Evolutionary conservation across 2,797 vertebrate species (phyloP).

Genomic region (Capromys pilorides): DNA sequence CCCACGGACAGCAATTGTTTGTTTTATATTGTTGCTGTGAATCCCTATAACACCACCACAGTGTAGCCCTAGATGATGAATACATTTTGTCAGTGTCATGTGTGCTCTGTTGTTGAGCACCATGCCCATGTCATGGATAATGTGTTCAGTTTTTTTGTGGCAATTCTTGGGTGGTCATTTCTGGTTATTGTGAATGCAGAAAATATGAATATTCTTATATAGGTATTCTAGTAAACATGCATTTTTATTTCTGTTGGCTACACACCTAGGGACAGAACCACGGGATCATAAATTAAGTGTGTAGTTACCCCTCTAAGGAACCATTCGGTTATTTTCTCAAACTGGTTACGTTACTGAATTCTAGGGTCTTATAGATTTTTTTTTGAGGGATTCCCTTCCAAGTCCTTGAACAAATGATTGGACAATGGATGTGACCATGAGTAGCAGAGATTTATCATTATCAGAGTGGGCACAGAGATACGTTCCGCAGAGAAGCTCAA

Average conservation of each 20-base stretch:
- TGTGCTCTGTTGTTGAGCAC: background rate
- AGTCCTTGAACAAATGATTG: background rate
- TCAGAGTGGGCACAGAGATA: background rate
- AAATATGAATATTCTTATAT: background rate
- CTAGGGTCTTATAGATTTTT: background rate
- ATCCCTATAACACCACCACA: background rate
- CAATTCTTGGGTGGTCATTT: background rate
- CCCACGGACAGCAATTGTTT: too few relatives aligned
- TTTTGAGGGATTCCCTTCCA: background rate
- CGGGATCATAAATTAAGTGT: background rate
- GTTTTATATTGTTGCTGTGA: background rate
- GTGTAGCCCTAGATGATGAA: too few relatives aligned
- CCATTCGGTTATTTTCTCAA: background rate
- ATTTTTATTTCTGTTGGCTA: background rate
- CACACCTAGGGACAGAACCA: background rate
- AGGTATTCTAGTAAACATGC: background rate
- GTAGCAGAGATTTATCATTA: background rate
- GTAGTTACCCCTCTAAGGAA: too few relatives aligned
- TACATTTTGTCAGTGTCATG: background rate
- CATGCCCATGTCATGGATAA: background rate
- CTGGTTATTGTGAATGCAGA: background rate
- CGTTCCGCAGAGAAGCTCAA: background rate
- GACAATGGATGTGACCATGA: background rate
- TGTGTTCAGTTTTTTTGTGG: background rate
- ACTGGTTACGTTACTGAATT: background rate